Conservation (phyloP, 1,140 invertebrate species). For the Papilio machaon region DNA sequence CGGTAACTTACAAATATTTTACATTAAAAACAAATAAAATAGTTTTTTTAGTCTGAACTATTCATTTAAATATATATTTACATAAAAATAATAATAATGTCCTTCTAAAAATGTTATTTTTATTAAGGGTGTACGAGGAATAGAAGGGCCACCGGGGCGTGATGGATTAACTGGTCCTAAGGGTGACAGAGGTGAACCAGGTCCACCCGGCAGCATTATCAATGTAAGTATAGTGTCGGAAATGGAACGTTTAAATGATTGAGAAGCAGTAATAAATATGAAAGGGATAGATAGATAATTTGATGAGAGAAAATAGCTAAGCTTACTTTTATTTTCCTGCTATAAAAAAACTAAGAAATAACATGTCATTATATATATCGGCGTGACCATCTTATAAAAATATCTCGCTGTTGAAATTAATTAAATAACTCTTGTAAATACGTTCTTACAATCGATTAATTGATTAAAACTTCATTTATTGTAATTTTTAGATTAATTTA, state of each 20-base stretch:
- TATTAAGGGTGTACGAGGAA: conserved; percentile 73
- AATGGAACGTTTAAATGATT: background rate
- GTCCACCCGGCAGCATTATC: conserved; percentile 49
- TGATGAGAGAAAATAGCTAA: background rate
- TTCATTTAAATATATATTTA: background rate
- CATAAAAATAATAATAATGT: background rate
- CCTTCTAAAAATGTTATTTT: conserved; percentile 4
- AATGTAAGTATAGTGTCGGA: conserved; percentile 54
- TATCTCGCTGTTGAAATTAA: no score
- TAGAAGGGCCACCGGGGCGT: conserved; percentile 52
- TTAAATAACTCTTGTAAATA: no score
- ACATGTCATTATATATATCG: no score
- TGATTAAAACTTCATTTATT: no score
- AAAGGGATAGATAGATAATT: background rate
- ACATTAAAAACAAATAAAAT: background rate
- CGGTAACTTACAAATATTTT: conserved; percentile 48
- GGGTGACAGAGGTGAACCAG: conserved; percentile 64
- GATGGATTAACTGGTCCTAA: conserved; percentile 55
- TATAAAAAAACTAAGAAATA: no score
- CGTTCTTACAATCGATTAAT: no score
- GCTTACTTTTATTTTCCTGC: background rate
- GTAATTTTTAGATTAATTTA: no score
- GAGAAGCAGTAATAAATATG: background rate
- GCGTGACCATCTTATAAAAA: no score
- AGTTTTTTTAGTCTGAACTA: background rate